Evolutionary conservation across 92 coral and sea anemone species (phyloP).

Genomic region (Palythoa caribaeorum): DNA sequence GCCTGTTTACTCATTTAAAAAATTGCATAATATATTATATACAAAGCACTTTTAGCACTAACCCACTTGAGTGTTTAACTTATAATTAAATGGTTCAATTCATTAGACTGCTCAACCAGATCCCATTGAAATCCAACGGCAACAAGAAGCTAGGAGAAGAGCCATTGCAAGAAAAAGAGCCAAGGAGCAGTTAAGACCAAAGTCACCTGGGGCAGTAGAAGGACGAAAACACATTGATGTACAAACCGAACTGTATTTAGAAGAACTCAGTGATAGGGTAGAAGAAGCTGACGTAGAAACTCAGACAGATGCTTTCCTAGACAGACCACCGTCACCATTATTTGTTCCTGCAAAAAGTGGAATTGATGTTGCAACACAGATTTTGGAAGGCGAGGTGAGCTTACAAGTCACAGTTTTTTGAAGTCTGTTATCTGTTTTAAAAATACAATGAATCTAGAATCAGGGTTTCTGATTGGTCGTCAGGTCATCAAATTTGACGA

Average conservation of each 20-base stretch:
- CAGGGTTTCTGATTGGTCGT: too few relatives aligned
- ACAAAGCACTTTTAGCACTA: too few relatives aligned
- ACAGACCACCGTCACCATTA: constrained; percentile 94
- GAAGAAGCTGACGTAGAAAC: constrained; percentile 99
- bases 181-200: constrained; percentile 87
- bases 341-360: constrained; percentile 99
- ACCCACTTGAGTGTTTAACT: not conserved
- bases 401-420: not conserved
- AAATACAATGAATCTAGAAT: too few relatives aligned
- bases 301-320: constrained; percentile 97
- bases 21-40: too few relatives aligned
- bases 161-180: constrained; percentile 97
- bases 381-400: constrained; percentile 95
- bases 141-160: constrained; percentile 96
- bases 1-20: too few relatives aligned
- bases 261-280: constrained; percentile 96
- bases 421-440: too few relatives aligned
- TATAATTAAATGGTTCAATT: not conserved
- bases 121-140: constrained; percentile 97
- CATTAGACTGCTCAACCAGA: constrained; percentile 95
- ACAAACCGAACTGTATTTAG: constrained; percentile 95
- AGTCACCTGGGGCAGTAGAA: constrained; percentile 96
- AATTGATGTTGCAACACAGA: constrained; percentile 97
- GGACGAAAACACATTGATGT: constrained; percentile 99
- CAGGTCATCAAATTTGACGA: too few relatives aligned